Conservation (phyloP, 1,140 invertebrate genomes). For the Cyphomyrmex costatus region DNA sequence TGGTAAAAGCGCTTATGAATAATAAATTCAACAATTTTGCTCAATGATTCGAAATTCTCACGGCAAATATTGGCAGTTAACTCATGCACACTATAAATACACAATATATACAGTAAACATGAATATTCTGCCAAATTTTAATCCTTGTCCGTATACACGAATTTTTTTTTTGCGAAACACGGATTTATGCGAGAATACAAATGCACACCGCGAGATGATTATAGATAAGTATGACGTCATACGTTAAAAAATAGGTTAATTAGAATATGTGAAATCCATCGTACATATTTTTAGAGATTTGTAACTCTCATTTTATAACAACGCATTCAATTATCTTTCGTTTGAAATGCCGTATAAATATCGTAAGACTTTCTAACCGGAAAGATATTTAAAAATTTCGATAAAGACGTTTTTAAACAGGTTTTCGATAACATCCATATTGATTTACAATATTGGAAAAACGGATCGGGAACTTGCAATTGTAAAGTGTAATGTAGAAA, state of each 20-base stretch:
- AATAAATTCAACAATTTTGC: conserved; percentile 47
- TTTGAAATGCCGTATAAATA: neutral
- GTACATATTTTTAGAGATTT: neutral
- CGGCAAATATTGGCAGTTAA: conserved; percentile 22
- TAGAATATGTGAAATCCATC: neutral
- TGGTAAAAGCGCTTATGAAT: conserved; percentile 40
- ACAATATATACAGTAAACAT: neutral
- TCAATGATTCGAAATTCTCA: conserved; percentile 37
- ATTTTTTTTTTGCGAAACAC: conserved; percentile 9
- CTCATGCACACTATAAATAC: neutral
- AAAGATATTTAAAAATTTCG: neutral
- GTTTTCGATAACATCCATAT: neutral
- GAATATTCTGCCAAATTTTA: conserved; percentile 36
- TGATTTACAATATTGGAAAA: conserved; percentile 23
- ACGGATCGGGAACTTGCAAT: neutral
- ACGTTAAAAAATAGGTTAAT: neutral
- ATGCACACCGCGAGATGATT: neutral
- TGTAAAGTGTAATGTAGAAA: neutral
- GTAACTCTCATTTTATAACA: neutral
- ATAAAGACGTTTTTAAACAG: neutral
- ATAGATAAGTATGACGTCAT: neutral
- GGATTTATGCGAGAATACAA: neutral
- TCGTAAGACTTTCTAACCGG: neutral
- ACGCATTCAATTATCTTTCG: conserved; percentile 7
- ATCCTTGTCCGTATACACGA: neutral